These are phyloP conservation scores for Xanthorhoe designata DNA, from an alignment of 2,888 invertebrate species.

Conservation along the genomic window DNA sequence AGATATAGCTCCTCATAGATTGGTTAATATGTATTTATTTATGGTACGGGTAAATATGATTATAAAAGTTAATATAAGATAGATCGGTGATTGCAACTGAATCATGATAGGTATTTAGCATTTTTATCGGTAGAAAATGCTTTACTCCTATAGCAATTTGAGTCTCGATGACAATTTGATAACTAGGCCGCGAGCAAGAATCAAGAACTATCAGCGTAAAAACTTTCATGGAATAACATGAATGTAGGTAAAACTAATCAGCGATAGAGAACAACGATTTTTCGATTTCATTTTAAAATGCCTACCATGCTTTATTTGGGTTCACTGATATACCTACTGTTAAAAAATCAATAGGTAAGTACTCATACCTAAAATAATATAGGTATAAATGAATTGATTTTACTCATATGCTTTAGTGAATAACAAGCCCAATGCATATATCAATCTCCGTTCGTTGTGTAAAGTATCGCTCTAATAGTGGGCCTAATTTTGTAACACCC, in stretches of 20 bases:
- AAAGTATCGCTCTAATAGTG: constrained; percentile 4
- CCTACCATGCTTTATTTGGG: not conserved
- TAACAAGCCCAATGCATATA: constrained; percentile 1
- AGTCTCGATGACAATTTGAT: no score
- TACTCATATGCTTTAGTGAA: not conserved
- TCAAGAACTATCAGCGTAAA: no score
- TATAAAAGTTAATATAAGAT: not conserved
- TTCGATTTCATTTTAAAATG: no score
- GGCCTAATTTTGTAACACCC: constrained; percentile 10
- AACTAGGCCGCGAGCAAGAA: no score
- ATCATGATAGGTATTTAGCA: no score
- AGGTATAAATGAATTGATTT: not conserved
- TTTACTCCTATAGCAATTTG: no score
- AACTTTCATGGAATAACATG: no score
- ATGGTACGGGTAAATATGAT: not conserved
- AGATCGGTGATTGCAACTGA: no score
- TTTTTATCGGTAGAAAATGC: no score
- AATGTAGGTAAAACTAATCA: no score
- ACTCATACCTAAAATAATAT: not conserved
- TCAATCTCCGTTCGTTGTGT: constrained; percentile 4
- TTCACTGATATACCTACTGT: not conserved
- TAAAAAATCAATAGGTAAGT: not conserved
- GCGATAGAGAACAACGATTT: no score
- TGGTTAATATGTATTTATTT: not conserved
- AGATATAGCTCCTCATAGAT: not conserved